These are phyloP conservation scores for Spheniscus mendiculus DNA, from an alignment of 2,113 vertebrate genomes.

Conservation along the genomic window DNA sequence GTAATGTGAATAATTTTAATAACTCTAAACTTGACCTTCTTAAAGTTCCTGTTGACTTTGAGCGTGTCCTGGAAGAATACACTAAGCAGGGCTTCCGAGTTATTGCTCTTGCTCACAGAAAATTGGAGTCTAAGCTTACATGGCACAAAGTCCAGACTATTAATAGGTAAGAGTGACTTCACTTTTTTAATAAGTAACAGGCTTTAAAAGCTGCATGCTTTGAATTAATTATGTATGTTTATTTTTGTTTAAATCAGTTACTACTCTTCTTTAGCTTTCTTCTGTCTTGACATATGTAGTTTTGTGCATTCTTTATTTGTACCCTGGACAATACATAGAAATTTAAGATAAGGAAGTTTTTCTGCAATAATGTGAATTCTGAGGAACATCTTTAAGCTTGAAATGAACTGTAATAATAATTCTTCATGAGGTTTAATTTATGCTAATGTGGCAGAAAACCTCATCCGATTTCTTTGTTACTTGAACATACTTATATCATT, in stretches of 20 bases:
- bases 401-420: background rate
- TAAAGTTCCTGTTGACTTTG: constrained; percentile 90
- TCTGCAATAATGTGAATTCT: background rate
- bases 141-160: constrained; percentile 98
- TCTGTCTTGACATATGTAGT: background rate
- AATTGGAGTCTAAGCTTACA: constrained; percentile 90
- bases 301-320: background rate
- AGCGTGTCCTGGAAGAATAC: constrained; percentile 88
- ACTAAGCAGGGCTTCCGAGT: constrained; percentile 96
- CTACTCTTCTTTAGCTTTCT: background rate
- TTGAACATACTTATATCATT: background rate
- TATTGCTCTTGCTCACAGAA: constrained; percentile 94
- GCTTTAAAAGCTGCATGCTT: background rate
- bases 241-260: background rate
- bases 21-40: background rate
- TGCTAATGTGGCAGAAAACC: background rate
- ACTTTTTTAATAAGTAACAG: background rate
- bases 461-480: background rate
- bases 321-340: background rate
- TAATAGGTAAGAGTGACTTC: constrained; percentile 80
- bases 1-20: background rate
- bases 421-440: background rate
- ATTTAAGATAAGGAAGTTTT: background rate
- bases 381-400: background rate
- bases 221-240: background rate